Percentiles rank a stretch among this genome's conserved stretches.
These are phyloP conservation scores for Epizoanthus scotinus DNA, from an alignment of 92 coral and sea anemone species.

Conservation along the genomic window DNA sequence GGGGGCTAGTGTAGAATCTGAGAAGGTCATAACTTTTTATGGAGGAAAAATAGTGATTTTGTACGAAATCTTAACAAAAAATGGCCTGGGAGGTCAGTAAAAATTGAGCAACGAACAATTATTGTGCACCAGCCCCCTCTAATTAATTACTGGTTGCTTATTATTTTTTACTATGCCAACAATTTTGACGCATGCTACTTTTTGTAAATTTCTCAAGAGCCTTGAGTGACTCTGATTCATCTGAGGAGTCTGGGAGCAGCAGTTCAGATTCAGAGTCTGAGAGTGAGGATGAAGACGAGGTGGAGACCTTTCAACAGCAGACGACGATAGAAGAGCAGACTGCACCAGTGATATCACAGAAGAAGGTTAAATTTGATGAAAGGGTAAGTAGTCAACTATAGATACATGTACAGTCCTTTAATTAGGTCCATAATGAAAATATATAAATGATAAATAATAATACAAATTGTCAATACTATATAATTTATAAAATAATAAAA, in stretches of 20 bases:
- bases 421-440: neutral
- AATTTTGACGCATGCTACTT: too few relatives aligned
- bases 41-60: too few relatives aligned
- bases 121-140: too few relatives aligned
- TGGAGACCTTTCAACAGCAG: constrained; percentile 3
- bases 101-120: too few relatives aligned
- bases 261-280: constrained; percentile 87
- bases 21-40: too few relatives aligned
- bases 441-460: neutral
- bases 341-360: neutral
- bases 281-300: constrained; percentile 68
- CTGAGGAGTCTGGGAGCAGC: constrained; percentile 74
- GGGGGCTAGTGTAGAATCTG: too few relatives aligned
- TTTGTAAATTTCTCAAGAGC: constrained; percentile 14
- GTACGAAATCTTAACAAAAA: too few relatives aligned
- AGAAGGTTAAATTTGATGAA: constrained; percentile 35
- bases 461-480: too few relatives aligned
- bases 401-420: neutral
- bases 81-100: too few relatives aligned
- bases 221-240: constrained; percentile 66
- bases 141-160: too few relatives aligned
- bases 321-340: neutral
- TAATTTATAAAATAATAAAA: too few relatives aligned
- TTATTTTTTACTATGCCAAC: too few relatives aligned
- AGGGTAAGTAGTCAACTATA: neutral